Evolutionary conservation across 1,140 invertebrate genomes (phyloP), one percentile per base, ranked within the genome.

Genomic region (Littorina saxatilis): DNA sequence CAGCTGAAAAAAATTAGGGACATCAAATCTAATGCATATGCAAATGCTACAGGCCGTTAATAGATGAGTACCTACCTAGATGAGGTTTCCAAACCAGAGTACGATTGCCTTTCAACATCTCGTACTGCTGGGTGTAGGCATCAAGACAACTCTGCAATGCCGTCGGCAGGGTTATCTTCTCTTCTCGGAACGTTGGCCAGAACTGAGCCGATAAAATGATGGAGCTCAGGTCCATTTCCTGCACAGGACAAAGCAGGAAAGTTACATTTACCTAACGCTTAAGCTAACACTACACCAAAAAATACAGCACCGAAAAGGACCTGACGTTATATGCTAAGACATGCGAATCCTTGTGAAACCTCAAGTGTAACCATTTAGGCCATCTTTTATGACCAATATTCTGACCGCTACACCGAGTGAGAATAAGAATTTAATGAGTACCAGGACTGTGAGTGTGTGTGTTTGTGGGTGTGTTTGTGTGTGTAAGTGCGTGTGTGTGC

Each of bases 181-280:
- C 98, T 90, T 98, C 97, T 90, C 99, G 97, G 83, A 99, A 97
- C 29, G 96, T 95, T 0, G 99, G 98, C 99, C 99, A 99, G 94
- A 99, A 99, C 90, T 99, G 98, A n/a, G 97, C 97, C 0, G 98
- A 99, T 15, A 99, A 93, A 83, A 99, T 98, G 89, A 99, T 95
- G 1, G 96, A 96, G 37, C 95, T 96, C 13, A 96, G 94, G 39
- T 95, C 94, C 87, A 98, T 95, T 58, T 95, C 89, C 90, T 91
- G 78, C 4, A 85, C 75, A 81, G 29, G 37, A 50, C 20, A 70
- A 20, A 27, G 23, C 7, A 39, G 40, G 35, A 73, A 37, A 50
- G 61, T n/a, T n/a, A 37, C 58, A 63, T 79, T 37, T 63, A 7
- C 70, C 32, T 73, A n/a, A 55, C 52, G n/a, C 52, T n/a, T n/a